Conservation (phyloP, 2,113 vertebrate species). For the Cottus gobio region DNA sequence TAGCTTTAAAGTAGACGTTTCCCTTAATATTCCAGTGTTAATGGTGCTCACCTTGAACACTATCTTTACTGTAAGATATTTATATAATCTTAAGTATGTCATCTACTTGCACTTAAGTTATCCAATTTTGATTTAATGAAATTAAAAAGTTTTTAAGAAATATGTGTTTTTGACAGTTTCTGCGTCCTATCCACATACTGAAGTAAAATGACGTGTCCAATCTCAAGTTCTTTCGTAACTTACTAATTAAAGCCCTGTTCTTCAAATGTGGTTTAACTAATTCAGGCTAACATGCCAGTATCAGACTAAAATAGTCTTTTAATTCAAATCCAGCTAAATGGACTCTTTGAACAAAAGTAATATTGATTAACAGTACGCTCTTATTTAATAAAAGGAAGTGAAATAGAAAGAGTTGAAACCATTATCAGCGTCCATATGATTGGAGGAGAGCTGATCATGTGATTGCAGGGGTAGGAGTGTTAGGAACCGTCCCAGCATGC, state of each 20-base stretch:
- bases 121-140: background rate
- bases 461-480: background rate
- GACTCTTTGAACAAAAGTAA: too few relatives aligned
- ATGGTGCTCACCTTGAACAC: conserved; percentile 3
- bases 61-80: background rate
- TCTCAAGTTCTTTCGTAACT: background rate
- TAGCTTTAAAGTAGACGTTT: conserved; percentile 5
- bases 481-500: too few relatives aligned
- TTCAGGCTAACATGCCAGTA: too few relatives aligned
- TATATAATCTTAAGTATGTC: background rate
- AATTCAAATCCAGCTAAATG: too few relatives aligned
- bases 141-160: background rate
- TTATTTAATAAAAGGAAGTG: too few relatives aligned
- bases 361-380: too few relatives aligned
- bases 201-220: background rate
- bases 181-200: background rate
- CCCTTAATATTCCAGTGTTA: conserved; percentile 14
- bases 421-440: too few relatives aligned
- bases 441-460: background rate
- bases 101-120: background rate
- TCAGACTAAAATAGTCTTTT: too few relatives aligned
- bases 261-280: background rate
- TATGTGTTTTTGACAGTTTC: background rate
- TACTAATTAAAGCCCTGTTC: background rate
- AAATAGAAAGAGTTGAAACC: too few relatives aligned